Conservation (phyloP, 1,140 invertebrate species). For the Saxidomus purpurata region DNA sequence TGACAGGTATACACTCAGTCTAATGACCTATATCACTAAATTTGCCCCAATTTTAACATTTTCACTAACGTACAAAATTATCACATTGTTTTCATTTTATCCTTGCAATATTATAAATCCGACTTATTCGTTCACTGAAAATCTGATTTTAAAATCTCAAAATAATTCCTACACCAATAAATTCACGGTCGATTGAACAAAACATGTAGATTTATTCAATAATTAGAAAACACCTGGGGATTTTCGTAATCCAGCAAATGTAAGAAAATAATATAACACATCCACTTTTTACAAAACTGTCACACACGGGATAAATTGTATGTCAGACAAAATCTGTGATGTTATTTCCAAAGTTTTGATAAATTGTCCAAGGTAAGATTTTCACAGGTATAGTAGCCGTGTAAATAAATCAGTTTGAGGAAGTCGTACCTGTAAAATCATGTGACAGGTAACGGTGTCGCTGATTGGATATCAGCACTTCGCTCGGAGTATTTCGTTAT, state of each 20-base stretch:
- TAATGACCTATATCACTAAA: conserved; percentile 3
- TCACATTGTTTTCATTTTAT: neutral
- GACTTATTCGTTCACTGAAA: neutral
- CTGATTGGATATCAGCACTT: neutral
- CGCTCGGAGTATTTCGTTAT: conserved; percentile 10
- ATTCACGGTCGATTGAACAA: conserved; percentile 29
- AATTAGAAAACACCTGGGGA: neutral
- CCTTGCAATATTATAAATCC: too few relatives aligned
- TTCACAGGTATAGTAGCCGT: conserved; percentile 37
- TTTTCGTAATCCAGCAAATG: neutral
- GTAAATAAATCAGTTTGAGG: conserved; percentile 47
- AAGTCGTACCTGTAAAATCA: conserved; percentile 43
- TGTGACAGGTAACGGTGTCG: neutral
- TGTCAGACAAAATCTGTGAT: neutral
- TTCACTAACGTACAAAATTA: neutral
- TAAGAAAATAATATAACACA: neutral
- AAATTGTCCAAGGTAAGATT: neutral
- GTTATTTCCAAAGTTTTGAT: conserved; percentile 22
- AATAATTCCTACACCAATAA: neutral
- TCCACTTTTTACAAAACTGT: neutral
- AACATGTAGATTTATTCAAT: conserved; percentile 7
- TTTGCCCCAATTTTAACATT: conserved; percentile 1
- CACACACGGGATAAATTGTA: neutral
- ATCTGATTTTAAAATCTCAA: neutral
- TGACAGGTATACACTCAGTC: neutral